Conservation (phyloP, 2,888 invertebrate species). For the Suillia variegata region DNA sequence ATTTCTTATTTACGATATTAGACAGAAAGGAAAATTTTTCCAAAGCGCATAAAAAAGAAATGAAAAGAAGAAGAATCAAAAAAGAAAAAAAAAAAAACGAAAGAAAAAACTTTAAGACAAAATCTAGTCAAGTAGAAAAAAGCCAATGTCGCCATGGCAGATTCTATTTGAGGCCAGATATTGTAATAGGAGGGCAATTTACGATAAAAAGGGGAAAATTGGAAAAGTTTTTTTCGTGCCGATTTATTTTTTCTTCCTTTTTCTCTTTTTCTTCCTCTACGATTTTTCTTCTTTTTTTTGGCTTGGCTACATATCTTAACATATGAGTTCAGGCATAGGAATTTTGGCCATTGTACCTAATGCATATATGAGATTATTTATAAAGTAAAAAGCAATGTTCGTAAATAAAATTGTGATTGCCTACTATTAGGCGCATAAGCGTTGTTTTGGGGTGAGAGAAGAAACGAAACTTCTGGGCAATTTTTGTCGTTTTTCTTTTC, state of each 20-base stretch:
- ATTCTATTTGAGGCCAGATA: conserved; percentile 35
- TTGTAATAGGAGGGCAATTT: conserved; percentile 52
- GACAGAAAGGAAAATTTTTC: conserved; percentile 6
- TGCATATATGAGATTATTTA: conserved; percentile 39
- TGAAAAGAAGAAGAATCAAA: conserved; percentile 10
- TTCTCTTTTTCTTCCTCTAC: background rate
- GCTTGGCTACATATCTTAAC: too few species aligned
- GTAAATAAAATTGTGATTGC: conserved; percentile 52
- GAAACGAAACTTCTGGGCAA: too few species aligned
- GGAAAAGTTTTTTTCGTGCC: conserved; percentile 52
- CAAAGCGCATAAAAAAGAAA: conserved; percentile 19
- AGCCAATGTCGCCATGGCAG: conserved; percentile 16
- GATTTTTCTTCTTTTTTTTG: background rate
- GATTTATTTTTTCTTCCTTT: too few species aligned
- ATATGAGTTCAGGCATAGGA: too few species aligned
- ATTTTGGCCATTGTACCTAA: background rate
- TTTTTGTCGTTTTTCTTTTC: too few species aligned
- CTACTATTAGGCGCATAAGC: conserved; percentile 31
- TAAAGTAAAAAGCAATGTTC: conserved; percentile 37
- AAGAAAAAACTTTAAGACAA: conserved; percentile 40
- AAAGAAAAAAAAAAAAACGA: conserved; percentile 29
- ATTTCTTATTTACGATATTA: conserved; percentile 55
- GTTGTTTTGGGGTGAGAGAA: background rate
- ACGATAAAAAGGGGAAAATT: conserved; percentile 56
- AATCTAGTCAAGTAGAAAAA: conserved; percentile 34